A percentile compares a stretch with the other conserved stretches of the same genome.
phyloP scores from a whole-genome alignment of 1,140 invertebrate genomes.

The Aphis craccivora region DNA sequence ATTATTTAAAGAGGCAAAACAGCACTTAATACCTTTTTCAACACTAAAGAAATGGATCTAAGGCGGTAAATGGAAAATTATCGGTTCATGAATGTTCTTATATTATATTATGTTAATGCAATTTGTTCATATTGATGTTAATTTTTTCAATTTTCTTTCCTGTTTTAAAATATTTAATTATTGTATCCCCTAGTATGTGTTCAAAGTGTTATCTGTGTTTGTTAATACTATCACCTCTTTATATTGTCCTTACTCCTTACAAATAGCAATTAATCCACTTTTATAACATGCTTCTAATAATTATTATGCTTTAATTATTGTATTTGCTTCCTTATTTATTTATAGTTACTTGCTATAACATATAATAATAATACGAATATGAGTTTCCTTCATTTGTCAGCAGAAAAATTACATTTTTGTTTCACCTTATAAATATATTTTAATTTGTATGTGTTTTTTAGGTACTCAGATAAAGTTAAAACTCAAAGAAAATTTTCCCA shows the following conservation, averaged over 20 bases:
- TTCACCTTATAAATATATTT: background rate
- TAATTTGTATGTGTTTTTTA: background rate
- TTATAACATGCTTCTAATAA: background rate
- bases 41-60: too few relatives aligned
- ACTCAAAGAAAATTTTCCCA: constrained; percentile 39
- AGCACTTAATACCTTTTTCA: too few relatives aligned
- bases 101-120: background rate
- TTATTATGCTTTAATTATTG: background rate
- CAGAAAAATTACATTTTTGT: background rate
- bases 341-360: background rate
- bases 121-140: background rate
- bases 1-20: too few relatives aligned
- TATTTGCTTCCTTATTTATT: background rate
- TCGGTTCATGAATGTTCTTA: background rate
- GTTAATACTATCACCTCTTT: background rate
- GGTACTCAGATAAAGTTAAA: background rate
- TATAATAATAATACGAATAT: background rate
- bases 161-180: background rate
- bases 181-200: background rate
- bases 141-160: background rate
- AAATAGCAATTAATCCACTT: background rate
- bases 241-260: background rate
- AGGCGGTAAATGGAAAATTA: background rate
- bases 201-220: background rate
- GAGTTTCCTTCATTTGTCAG: background rate